Evolutionary conservation across 2,797 vertebrate genomes (phyloP), one percentile per base, ranked within the genome.

Genomic region (Chiroxiphia lanceolata): DNA sequence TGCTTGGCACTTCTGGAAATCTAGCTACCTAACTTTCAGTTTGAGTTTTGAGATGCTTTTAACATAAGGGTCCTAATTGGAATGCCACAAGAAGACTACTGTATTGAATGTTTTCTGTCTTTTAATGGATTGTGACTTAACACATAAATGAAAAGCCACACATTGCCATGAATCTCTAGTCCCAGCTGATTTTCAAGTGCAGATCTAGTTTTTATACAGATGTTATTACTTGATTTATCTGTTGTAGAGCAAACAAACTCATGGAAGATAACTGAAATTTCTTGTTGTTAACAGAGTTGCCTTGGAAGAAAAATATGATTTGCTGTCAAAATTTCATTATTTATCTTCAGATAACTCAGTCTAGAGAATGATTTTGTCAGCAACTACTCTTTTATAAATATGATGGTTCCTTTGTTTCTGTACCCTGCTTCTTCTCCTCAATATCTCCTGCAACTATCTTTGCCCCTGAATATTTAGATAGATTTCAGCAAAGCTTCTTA

Each of bases 251-350:
- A 83, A 89, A 44, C 26, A 92, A 74, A 38, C 29, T 68, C 2
- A 5, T 15, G 10, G 22, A 69, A 34, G 17, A 31, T 15, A 0
- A 0, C 15, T 59, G 51, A 70, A 75, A 86, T 54, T 59, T 72
- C 13, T 83, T 9, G 9, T 44, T 90, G 27, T 85, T 89, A 64
- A 20, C 36, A 59, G n/a, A 75, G 29, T 22, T 92, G 15, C n/a
- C 18, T 1, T 22, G 40, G 20, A 50, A 76, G 9, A 54, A 88
- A 63, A 68, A 26, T 3, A 6, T 0, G 0, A 15, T 63, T 67
- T 80, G 25, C 3, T 74, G 33, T 89, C 17, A 69, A 76, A 76
- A 57, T 50, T 29, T 79, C 31, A 42, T 72, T 84, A 40, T 59
- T 51, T 92, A 54, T 22, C 22, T 63, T 82, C 40, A 67, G 34